Percentiles rank a stretch among this genome's conserved stretches.
Evolutionary conservation across 1,140 invertebrate genomes (phyloP).

Genomic region (Aradophagus sp.): DNA sequence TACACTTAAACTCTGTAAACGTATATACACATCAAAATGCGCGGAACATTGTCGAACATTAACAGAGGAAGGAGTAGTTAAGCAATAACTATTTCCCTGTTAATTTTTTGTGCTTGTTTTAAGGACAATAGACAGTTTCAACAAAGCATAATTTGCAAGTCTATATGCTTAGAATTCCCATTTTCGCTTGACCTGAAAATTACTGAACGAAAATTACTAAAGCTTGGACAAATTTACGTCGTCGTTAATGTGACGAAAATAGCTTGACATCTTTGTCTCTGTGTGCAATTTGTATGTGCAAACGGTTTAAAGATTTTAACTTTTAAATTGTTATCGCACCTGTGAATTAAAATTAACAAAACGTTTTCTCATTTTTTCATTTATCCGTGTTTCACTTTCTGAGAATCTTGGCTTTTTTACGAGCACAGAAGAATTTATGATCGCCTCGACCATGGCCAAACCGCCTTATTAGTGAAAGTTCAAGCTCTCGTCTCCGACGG

Average conservation of each 20-base stretch:
- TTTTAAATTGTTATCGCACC: too few relatives aligned
- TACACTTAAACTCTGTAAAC: constrained; percentile 39
- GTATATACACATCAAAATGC: constrained; percentile 20
- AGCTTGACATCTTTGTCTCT: too few relatives aligned
- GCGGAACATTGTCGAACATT: constrained; percentile 22
- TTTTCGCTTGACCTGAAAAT: too few relatives aligned
- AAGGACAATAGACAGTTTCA: too few relatives aligned
- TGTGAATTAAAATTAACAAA: too few relatives aligned
- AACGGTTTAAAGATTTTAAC: too few relatives aligned
- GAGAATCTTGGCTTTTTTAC: constrained; percentile 52
- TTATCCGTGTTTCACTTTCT: constrained; percentile 52
- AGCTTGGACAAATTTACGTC: too few relatives aligned
- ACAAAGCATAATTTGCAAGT: too few relatives aligned
- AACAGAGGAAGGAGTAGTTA: constrained; percentile 8
- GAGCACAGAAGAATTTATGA: constrained; percentile 54
- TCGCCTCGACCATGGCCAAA: constrained; percentile 51
- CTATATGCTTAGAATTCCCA: too few relatives aligned
- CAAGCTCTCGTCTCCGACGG: constrained; percentile 45
- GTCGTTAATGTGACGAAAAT: too few relatives aligned
- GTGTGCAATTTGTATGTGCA: too few relatives aligned
- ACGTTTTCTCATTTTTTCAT: constrained; percentile 34
- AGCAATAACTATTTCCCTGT: constrained; percentile 11
- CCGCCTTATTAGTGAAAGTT: constrained; percentile 58
- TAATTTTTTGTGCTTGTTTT: constrained; percentile 5
- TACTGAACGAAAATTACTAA: too few relatives aligned